Evolutionary conservation across 2,113 vertebrate genomes (phyloP).

Genomic region (Cettia cetti): DNA sequence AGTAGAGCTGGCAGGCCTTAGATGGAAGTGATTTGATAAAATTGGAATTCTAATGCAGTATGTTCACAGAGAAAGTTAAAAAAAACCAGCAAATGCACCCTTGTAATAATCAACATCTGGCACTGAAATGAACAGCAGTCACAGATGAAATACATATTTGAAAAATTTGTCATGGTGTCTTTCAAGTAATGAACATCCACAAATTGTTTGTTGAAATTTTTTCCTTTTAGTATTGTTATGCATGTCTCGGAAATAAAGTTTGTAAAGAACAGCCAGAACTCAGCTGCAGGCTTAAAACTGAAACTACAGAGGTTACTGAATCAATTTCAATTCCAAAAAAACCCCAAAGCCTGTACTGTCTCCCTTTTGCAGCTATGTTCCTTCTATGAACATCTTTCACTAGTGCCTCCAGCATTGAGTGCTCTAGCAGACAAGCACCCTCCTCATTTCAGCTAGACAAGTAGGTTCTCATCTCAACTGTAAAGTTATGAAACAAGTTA

Average conservation of each 20-base stretch:
- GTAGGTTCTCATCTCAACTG: background rate
- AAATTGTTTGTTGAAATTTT: slow-evolving; percentile 9
- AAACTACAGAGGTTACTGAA: background rate
- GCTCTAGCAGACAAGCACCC: background rate
- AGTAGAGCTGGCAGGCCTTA: background rate
- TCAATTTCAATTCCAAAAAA: background rate
- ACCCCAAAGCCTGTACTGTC: background rate
- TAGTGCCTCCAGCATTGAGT: background rate
- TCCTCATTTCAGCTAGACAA: slow-evolving; percentile 8
- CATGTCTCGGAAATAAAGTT: background rate
- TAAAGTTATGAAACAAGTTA: background rate
- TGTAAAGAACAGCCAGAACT: background rate
- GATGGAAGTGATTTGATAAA: background rate
- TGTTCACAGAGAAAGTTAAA: background rate
- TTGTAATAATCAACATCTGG: slow-evolving; percentile 8
- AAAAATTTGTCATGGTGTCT: slow-evolving; percentile 33
- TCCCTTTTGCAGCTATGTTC: background rate
- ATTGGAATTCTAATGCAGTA: background rate
- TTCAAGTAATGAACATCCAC: slow-evolving; percentile 15
- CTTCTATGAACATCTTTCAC: background rate
- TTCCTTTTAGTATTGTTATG: background rate
- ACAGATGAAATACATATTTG: background rate
- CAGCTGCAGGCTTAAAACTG: background rate
- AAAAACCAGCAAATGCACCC: background rate
- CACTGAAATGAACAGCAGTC: background rate